Percentiles rank a stretch among this genome's conserved stretches.
These are phyloP conservation scores for Sapajus apella DNA, from an alignment of 2,113 vertebrate genomes.

Conservation along the genomic window DNA sequence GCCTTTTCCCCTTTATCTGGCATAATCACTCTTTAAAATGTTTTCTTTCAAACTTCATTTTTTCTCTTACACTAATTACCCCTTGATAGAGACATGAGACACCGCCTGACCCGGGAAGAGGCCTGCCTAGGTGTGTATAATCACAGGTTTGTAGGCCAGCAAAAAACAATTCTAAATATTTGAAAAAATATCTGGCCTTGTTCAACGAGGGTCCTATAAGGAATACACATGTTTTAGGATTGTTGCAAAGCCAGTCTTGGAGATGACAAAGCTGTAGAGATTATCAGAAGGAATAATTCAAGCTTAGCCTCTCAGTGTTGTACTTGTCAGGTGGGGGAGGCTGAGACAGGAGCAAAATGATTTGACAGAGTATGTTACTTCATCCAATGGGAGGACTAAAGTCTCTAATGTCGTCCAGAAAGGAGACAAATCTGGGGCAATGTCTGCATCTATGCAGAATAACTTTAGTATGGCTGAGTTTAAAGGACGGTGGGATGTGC, in stretches of 20 bases:
- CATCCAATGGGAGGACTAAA: too few relatives aligned
- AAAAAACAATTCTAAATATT: background rate
- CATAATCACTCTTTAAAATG: background rate
- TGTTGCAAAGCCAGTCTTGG: background rate
- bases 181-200: background rate
- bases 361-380: too few relatives aligned
- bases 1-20: background rate
- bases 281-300: background rate
- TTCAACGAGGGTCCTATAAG: background rate
- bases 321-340: background rate
- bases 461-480: background rate
- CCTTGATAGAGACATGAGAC: background rate
- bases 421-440: background rate
- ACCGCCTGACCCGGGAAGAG: too few relatives aligned
- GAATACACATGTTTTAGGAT: background rate
- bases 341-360: background rate
- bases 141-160: background rate
- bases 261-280: background rate
- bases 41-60: background rate
- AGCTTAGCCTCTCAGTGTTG: background rate
- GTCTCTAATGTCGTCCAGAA: background rate
- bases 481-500: background rate
- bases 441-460: background rate
- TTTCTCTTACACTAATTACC: background rate
- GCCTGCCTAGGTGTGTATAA: accelerated